Conservation (phyloP, 1,140 invertebrate genomes). For the Goniozus legneri region DNA sequence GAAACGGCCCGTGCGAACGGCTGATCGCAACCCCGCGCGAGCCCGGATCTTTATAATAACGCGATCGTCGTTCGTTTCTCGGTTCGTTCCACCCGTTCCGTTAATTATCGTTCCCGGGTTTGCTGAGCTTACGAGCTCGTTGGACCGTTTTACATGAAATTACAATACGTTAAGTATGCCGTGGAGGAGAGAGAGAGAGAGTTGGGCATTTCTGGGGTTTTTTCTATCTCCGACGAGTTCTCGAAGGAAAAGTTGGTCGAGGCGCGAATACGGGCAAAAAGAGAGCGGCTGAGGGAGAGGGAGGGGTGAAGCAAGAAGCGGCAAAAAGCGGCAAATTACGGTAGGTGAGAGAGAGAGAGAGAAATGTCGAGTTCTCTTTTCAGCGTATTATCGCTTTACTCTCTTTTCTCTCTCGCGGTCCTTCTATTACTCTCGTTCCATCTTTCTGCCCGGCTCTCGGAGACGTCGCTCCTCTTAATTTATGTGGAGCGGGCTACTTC, state of each 20-base stretch:
- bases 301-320: background rate
- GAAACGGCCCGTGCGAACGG: slow-evolving; percentile 35
- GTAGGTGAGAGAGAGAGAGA: background rate
- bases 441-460: slow-evolving; percentile 27
- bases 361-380: background rate
- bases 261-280: background rate
- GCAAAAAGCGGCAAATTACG: too few species aligned
- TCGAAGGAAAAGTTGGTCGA: too few species aligned
- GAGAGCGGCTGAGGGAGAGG: background rate
- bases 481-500: slow-evolving; percentile 45
- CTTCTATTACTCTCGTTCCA: slow-evolving; percentile 13
- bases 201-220: too few species aligned
- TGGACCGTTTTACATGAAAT: too few species aligned
- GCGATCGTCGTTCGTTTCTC: background rate
- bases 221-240: too few species aligned
- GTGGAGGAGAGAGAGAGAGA: too few species aligned
- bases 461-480: slow-evolving; percentile 42
- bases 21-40: slow-evolving; percentile 40
- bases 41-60: slow-evolving; percentile 33
- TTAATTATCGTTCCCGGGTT: too few species aligned
- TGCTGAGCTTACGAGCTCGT: too few species aligned
- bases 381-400: slow-evolving; percentile 1
- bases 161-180: too few species aligned
- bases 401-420: background rate
- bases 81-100: too few species aligned